These are phyloP conservation scores for Anastatus disparis DNA, from an alignment of 1,140 invertebrate genomes.

Conservation along the genomic window DNA sequence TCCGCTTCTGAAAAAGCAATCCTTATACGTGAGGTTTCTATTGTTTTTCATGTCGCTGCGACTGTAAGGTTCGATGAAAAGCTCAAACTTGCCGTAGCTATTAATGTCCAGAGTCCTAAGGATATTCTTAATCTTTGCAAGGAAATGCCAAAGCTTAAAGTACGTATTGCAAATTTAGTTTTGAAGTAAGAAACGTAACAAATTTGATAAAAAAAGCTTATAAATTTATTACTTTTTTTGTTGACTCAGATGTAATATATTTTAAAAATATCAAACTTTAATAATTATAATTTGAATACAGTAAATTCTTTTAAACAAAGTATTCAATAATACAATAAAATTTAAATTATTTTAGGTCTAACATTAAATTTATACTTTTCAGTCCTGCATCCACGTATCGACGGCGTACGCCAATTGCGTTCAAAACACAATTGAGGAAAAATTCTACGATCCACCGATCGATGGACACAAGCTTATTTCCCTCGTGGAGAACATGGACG, in stretches of 20 bases:
- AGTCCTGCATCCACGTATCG: constrained; percentile 74
- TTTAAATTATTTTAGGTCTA: background rate
- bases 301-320: no score
- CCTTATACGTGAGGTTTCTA: constrained; percentile 72
- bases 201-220: background rate
- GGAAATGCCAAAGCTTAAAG: constrained; percentile 75
- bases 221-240: no score
- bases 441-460: constrained; percentile 69
- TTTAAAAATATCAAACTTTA: no score
- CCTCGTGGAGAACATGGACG: constrained; percentile 74
- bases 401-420: constrained; percentile 74
- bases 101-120: constrained; percentile 76
- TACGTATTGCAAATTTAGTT: constrained; percentile 50
- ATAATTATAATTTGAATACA: no score
- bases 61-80: constrained; percentile 79
- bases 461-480: constrained; percentile 71
- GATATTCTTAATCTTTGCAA: constrained; percentile 73
- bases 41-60: constrained; percentile 78
- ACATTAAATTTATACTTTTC: constrained; percentile 2
- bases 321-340: no score
- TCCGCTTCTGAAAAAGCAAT: constrained; percentile 59
- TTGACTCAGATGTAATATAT: no score
- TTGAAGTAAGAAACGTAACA: no score
- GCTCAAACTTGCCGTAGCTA: constrained; percentile 72
- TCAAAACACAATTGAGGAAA: constrained; percentile 68